A percentile compares a stretch with the other conserved stretches of the same genome.
Evolutionary conservation across 2,113 vertebrate species (phyloP).

Genomic region (Lasiurus cinereus): DNA sequence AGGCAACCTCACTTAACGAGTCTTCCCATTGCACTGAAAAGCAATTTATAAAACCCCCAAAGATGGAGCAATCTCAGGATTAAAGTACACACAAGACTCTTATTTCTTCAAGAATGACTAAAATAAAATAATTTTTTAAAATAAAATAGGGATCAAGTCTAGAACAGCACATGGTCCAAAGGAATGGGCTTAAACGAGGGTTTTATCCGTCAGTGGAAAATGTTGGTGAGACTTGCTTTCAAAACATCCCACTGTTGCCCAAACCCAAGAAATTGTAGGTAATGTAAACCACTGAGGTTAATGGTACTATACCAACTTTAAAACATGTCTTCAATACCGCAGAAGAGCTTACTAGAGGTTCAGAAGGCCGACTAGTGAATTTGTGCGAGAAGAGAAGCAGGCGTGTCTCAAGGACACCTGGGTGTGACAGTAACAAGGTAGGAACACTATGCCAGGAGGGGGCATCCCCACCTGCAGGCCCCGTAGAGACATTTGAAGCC

Average conservation of each 20-base stretch:
- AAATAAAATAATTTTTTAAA: background rate
- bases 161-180: background rate
- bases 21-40: background rate
- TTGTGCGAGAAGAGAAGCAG: background rate
- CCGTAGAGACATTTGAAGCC: background rate
- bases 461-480: background rate
- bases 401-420: background rate
- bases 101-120: background rate
- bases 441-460: accelerated
- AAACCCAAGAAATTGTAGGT: background rate
- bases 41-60: background rate
- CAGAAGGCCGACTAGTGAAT: too few relatives aligned
- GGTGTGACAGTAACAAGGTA: background rate
- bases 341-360: background rate
- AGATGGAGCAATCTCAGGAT: background rate
- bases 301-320: background rate
- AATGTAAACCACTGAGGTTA: background rate
- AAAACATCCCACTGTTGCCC: background rate
- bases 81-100: background rate
- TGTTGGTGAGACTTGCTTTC: background rate
- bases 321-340: background rate
- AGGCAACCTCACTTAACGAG: background rate
- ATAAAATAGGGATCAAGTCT: background rate
- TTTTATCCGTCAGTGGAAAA: background rate
- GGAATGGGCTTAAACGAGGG: background rate